Conservation (phyloP, 2,797 vertebrate genomes). For the Coregonus ussuriensis region DNA sequence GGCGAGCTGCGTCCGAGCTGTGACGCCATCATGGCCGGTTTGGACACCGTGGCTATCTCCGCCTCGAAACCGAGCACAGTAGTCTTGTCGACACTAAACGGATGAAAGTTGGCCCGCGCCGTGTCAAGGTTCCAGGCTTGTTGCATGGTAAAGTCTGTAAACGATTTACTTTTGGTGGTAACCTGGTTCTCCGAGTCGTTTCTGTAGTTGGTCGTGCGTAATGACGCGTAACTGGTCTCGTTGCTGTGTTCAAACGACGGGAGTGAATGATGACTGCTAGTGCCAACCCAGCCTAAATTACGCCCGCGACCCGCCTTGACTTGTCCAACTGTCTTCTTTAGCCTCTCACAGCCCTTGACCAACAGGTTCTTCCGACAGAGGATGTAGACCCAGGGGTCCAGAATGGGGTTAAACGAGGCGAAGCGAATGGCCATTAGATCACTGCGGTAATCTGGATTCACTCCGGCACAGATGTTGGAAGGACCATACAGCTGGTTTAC, state of each 20-base stretch:
- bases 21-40: constrained; percentile 21
- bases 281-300: constrained; percentile 60
- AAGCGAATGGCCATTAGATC: constrained; percentile 81
- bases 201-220: constrained; percentile 62
- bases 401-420: constrained; percentile 81
- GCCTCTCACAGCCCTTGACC: constrained; percentile 70
- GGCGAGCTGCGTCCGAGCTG: constrained; percentile 19
- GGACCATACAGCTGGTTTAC: constrained; percentile 78
- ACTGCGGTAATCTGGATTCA: constrained; percentile 67
- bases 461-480: constrained; percentile 69
- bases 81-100: constrained; percentile 72
- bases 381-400: constrained; percentile 85
- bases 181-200: constrained; percentile 34
- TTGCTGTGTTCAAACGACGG: constrained; percentile 70
- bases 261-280: constrained; percentile 64
- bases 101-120: constrained; percentile 70
- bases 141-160: constrained; percentile 67
- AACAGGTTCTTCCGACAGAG: constrained; percentile 79
- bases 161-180: constrained; percentile 46
- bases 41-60: constrained; percentile 16
- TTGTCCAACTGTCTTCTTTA: constrained; percentile 60
- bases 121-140: constrained; percentile 78
- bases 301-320: constrained; percentile 36
- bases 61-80: constrained; percentile 48
- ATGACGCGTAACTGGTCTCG: constrained; percentile 77